Conservation (phyloP, 2,888 invertebrate genomes). For the Mythimna loreyi region DNA sequence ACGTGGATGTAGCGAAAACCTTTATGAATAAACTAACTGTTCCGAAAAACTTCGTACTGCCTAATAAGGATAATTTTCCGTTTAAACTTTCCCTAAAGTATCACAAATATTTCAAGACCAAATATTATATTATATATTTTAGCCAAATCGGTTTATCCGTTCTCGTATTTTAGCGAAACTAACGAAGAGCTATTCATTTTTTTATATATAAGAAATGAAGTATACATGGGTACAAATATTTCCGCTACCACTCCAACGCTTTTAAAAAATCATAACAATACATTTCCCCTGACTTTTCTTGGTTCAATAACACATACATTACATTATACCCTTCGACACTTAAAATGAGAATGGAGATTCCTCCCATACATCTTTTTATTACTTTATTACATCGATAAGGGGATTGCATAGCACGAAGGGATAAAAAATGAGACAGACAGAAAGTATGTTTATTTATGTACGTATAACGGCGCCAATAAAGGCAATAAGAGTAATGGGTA, state of each 20-base stretch:
- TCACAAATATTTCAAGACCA: too few species aligned
- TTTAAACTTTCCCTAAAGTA: too few species aligned
- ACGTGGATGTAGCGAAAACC: too few species aligned
- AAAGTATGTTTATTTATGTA: constrained; percentile 61
- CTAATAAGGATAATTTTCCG: too few species aligned
- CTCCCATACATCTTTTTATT: constrained; percentile 55
- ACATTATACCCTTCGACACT: constrained; percentile 29
- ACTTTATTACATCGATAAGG: constrained; percentile 50
- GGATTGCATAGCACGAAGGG: constrained; percentile 29
- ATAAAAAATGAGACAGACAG: constrained; percentile 53
- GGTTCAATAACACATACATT: constrained; percentile 6
- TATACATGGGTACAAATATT: not conserved
- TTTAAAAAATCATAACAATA: constrained; percentile 2
- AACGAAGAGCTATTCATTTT: too few species aligned
- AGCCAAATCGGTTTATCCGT: too few species aligned
- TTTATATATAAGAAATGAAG: too few species aligned
- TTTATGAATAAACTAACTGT: too few species aligned
- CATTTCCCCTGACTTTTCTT: constrained; percentile 6
- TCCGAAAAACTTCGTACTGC: too few species aligned
- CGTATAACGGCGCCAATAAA: constrained; percentile 54
- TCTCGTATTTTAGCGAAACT: too few species aligned
- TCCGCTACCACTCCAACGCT: not conserved
- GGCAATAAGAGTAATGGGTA: constrained; percentile 54
- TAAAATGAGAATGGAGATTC: constrained; percentile 47
- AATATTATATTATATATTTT: too few species aligned